Evolutionary conservation across 2,888 invertebrate genomes (phyloP), one percentile per base, ranked within the genome.

Genomic region (Tetramorium bicarinatum): DNA sequence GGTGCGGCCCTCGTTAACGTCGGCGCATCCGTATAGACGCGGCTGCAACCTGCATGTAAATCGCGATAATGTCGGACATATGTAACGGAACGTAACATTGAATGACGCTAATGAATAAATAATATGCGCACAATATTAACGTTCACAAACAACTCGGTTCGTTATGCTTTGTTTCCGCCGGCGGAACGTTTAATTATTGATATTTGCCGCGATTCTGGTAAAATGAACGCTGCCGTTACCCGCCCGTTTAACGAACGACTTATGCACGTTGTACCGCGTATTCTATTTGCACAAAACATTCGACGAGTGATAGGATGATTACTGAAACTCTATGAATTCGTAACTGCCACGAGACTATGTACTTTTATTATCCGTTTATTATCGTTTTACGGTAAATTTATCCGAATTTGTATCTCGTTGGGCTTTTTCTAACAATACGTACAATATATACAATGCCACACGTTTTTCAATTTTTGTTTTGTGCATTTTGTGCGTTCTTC

Each of bases 61-160:
- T 67, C 71, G 84, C 34, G 76, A 82, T 83, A 86, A 88, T 83
- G 71, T 67, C 62, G 29, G 59, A 80, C 84, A 54, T 67, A 67
- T 71, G 87, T 81, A 84, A 85, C 85, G 83, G 85, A 82, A 77
- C 84, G 83, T 87, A 84, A 75, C 83, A 61, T 62, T 75, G 85
- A 87, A 89, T 87, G 87, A 86, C 83, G 88, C 84, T 89, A 90
- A 90, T 85, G 87, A 90, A 89, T 87, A 89, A 90, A 90, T 90
- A 90, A 90, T 89, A 86, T 89, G 82, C 77, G 86, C 67, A 59
- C 83, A 76, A 82, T 87, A 88, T 87, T 85, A 85, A 87, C 83
- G 74, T 74, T 83, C 62, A 84, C 86, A 90, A 89, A 88, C 89
- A 90, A 90, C 87, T 84, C 79, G 87, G 85, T 90, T 90, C 90